phyloP scores from a whole-genome alignment of 2,888 invertebrate genomes.

The Pinctada fucata region DNA sequence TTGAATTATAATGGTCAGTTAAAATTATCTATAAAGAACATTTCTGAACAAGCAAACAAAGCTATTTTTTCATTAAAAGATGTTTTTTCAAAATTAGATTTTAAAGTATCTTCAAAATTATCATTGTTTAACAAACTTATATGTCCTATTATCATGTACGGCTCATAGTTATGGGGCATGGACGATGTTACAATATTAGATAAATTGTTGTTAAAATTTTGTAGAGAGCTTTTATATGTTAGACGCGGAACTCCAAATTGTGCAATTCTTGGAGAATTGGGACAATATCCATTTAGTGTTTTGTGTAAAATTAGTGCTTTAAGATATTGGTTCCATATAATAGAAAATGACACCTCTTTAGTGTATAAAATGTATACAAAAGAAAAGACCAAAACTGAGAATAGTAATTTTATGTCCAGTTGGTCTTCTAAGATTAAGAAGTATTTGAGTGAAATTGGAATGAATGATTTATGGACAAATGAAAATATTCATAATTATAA shows the following conservation, averaged over 20 bases:
- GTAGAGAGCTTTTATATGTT: not conserved
- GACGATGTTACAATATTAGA: not conserved
- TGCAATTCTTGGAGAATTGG: conserved; percentile 4
- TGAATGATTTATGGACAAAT: too few relatives aligned
- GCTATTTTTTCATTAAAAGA: conserved; percentile 18
- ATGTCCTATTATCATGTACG: not conserved
- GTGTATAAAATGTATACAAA: too few relatives aligned
- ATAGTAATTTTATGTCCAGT: too few relatives aligned
- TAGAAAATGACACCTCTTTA: not conserved
- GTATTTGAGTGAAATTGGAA: too few relatives aligned
- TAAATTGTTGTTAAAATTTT: not conserved
- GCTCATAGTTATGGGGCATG: not conserved
- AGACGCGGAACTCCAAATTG: not conserved
- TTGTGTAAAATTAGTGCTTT: not conserved
- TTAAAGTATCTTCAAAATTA: not conserved
- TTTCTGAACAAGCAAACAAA: conserved; percentile 12
- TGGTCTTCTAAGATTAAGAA: too few relatives aligned
- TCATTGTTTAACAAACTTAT: not conserved
- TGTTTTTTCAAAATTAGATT: not conserved
- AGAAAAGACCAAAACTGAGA: too few relatives aligned
- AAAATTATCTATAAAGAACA: conserved; percentile 4
- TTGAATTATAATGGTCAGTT: conserved; percentile 21
- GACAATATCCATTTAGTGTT: not conserved
- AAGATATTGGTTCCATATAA: not conserved
- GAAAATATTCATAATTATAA: too few relatives aligned